Evolutionary conservation across 2,888 invertebrate genomes (phyloP), one percentile per base, ranked within the genome.

Genomic region (Norana najaformis): DNA sequence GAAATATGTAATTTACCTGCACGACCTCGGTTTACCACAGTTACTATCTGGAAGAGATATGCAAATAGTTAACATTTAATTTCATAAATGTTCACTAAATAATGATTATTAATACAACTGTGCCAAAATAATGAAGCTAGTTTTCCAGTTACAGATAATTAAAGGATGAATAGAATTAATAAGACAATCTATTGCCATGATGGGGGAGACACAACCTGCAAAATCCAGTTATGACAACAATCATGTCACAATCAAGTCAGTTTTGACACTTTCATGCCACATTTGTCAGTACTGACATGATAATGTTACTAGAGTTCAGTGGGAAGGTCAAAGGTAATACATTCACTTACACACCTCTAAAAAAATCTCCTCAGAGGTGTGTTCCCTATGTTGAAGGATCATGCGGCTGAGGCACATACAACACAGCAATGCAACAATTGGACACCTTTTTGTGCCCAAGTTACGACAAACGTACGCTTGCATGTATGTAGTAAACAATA

Each of bases 21-120:
- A 69, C n/a, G 69, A 69, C 69, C 69, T n/a, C 69, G 69, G 69
- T 69, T 69, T 69, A n/a, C 69, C 69, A 69, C 69, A 69, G 69
- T 69, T 69, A 69, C 8, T 69, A 69, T 69, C 69, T 69, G 69
- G 69, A 69, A 69, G 30, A 69, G 11, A 69, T n/a, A n/a, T n/a
- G 69, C 69, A 69, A 69, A 69, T n/a, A n/a, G n/a, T n/a, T 69
- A n/a, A 69, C n/a, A 69, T n/a, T n/a, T n/a, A 69, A 69, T 8
- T 69, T 6, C n/a, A 69, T 1, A n/a, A 69, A 5, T 69, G 30
- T 0, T 69, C 30, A 69, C 14, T 69, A 69, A 69, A 69, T 69
- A 69, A 69, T 69, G 69, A 8, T 13, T 8, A n/a, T 0, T 8
- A 69, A 16, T n/a, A 69, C 30, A 69, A 69, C n/a, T 69, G 30